Evolutionary conservation across 2,888 invertebrate genomes (phyloP).

Genomic region (Xanthorhoe designata): DNA sequence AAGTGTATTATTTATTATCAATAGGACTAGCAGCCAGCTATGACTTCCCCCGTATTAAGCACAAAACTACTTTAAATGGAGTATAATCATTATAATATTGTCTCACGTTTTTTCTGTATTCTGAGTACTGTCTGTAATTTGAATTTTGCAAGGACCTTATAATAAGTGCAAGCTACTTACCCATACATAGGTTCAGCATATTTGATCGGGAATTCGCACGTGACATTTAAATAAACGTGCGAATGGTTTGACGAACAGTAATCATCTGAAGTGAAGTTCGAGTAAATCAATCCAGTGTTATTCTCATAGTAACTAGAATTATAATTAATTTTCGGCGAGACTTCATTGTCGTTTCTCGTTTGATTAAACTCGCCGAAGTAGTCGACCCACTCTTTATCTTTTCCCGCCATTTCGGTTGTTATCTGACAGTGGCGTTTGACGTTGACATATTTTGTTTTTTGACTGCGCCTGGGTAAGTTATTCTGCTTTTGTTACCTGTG

Average conservation of each 20-base stretch:
- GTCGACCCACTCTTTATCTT: slow-evolving; percentile 67
- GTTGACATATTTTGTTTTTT: slow-evolving; percentile 44
- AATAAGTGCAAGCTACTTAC: slow-evolving; percentile 51
- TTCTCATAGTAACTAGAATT: slow-evolving; percentile 62
- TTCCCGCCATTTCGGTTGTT: slow-evolving; percentile 67
- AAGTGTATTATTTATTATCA: too few relatives aligned
- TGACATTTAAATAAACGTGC: slow-evolving; percentile 86
- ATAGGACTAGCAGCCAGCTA: too few relatives aligned
- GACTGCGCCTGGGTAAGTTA: slow-evolving; percentile 28
- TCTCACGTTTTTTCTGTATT: too few relatives aligned
- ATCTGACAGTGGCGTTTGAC: slow-evolving; percentile 57
- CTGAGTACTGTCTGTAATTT: too few relatives aligned
- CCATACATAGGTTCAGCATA: slow-evolving; percentile 91
- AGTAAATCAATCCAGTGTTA: slow-evolving; percentile 57
- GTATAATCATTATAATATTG: too few relatives aligned
- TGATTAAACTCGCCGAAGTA: slow-evolving; percentile 61
- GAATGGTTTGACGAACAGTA: slow-evolving; percentile 75
- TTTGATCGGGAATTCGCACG: slow-evolving; percentile 87
- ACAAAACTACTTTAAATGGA: too few relatives aligned
- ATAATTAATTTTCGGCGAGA: slow-evolving; percentile 50
- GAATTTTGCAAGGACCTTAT: too few relatives aligned
- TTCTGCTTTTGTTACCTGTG: slow-evolving; percentile 42
- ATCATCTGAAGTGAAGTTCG: slow-evolving; percentile 73
- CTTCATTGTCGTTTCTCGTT: slow-evolving; percentile 37
- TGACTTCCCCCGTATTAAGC: too few relatives aligned